Percentiles rank a stretch among this genome's conserved stretches.
These are phyloP conservation scores for Pipistrellus pygmaeus DNA, from an alignment of 2,797 vertebrate genomes.

Conservation along the genomic window DNA sequence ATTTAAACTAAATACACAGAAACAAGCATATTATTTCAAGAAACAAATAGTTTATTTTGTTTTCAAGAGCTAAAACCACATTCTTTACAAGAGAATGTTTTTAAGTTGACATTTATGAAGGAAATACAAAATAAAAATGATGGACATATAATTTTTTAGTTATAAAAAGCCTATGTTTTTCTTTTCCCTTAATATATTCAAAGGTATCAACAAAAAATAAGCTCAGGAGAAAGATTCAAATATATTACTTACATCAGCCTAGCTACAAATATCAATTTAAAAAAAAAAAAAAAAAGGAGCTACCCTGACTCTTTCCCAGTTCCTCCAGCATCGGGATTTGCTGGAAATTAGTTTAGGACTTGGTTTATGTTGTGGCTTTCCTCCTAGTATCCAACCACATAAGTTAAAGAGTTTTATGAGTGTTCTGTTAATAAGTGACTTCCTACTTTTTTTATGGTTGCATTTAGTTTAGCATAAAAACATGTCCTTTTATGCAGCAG, in stretches of 20 bases:
- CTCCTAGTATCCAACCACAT: not conserved
- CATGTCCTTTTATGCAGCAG: not conserved
- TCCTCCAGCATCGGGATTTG: not conserved
- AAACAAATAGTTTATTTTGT: slow-evolving; percentile 29
- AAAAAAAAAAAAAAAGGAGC: not conserved
- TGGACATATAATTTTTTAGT: not conserved
- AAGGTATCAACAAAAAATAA: slow-evolving; percentile 15
- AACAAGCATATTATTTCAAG: not conserved
- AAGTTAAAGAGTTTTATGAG: slow-evolving; percentile 50
- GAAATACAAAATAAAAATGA: slow-evolving; percentile 24
- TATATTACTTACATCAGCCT: not conserved
- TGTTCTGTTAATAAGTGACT: slow-evolving; percentile 48
- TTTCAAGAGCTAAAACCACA: not conserved
- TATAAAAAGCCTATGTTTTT: not conserved
- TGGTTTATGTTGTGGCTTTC: slow-evolving; percentile 29
- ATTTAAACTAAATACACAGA: not conserved
- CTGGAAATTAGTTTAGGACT: not conserved
- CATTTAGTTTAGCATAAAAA: slow-evolving; percentile 41
- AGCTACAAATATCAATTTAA: not conserved
- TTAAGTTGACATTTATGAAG: not conserved
- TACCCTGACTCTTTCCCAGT: not conserved
- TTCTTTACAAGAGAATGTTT: slow-evolving; percentile 2
- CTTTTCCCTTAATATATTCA: not conserved
- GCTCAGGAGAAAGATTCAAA: not conserved
- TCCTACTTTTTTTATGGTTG: slow-evolving; percentile 6